Evolutionary conservation across 2,888 invertebrate species (phyloP), one percentile per base, ranked within the genome.

Genomic region (Clitarchus hookeri): DNA sequence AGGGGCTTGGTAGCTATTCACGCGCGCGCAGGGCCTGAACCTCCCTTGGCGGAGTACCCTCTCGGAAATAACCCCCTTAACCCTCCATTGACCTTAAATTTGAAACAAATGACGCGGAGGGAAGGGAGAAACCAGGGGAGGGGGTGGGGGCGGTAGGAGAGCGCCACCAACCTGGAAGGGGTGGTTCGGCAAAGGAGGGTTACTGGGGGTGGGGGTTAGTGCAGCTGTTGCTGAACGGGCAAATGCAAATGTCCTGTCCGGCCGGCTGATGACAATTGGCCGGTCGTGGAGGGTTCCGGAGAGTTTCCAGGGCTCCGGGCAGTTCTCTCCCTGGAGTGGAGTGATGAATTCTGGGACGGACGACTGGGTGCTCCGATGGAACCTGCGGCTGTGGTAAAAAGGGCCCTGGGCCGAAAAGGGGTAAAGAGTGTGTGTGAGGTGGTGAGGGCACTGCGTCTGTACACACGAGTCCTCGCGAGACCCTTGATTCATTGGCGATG

Each of bases 21-120:
- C 26, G 36, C 44, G 0, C 16, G 83, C 44, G n/a, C 44, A 16
- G 27, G 3, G 0, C 44, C 23, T 25, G 13, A 23, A 65, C 65
- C 65, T 23, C n/a, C 65, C 65, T 23, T 65, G 8, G n/a, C 65
- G 44, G 86, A 53, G 48, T 53, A 44, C 86, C 85, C 87, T 86
- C 85, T 80, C 85, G 86, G 86, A 86, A 87, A 84, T 84, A 87
- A 86, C 88, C 86, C 88, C 86, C 86, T 87, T 88, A 86, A 87
- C 88, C 88, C 88, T 87, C 87, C 87, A 87, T 87, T 88, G 88
- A 87, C 88, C 88, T 88, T 88, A 88, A 88, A 88, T 88, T 88
- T 88, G 88, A 88, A 88, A 88, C 88, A 88, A 88, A 88, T 87
- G 87, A 88, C 87, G 85, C 79, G 86, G 19, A 23, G 65, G 65